Evolutionary conservation across 37 sponge, comb jelly and placozoan species (phyloP).

Genomic region (Aplysina aerophoba): DNA sequence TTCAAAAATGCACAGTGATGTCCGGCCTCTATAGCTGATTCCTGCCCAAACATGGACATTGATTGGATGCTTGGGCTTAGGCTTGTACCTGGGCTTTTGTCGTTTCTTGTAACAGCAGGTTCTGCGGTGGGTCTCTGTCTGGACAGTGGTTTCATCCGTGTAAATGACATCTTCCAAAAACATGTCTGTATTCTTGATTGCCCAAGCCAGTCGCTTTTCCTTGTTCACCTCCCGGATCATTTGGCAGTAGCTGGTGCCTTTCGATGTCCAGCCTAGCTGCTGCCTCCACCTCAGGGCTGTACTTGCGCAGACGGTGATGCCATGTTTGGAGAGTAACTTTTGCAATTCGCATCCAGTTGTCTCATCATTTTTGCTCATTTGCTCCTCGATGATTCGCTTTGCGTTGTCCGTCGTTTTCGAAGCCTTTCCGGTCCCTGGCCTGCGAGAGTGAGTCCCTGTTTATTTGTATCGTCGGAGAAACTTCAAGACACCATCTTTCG

Average conservation of each 20-base stretch:
- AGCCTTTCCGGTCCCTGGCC: not conserved
- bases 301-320: not conserved
- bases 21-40: too few species aligned
- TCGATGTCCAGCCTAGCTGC: slow-evolving; percentile 12
- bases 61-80: slow-evolving; percentile 10
- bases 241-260: slow-evolving; percentile 38
- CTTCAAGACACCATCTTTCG: too few species aligned
- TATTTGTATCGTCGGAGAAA: not conserved
- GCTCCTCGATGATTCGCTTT: not conserved
- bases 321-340: not conserved
- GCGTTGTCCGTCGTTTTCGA: not conserved
- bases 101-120: slow-evolving; percentile 10
- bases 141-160: slow-evolving; percentile 35
- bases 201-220: slow-evolving; percentile 36
- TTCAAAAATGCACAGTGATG: too few species aligned
- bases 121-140: slow-evolving; percentile 31
- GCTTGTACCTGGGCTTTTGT: slow-evolving; percentile 17
- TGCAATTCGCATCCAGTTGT: not conserved
- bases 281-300: slow-evolving; percentile 1
- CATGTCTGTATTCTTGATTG: not conserved
- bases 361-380: slow-evolving; percentile 6
- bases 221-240: slow-evolving; percentile 29
- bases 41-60: too few species aligned
- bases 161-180: slow-evolving; percentile 1
- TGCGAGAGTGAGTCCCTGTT: not conserved